Evolutionary conservation across 2,113 vertebrate genomes (phyloP).

Genomic region (Rhizomys pruinosus): DNA sequence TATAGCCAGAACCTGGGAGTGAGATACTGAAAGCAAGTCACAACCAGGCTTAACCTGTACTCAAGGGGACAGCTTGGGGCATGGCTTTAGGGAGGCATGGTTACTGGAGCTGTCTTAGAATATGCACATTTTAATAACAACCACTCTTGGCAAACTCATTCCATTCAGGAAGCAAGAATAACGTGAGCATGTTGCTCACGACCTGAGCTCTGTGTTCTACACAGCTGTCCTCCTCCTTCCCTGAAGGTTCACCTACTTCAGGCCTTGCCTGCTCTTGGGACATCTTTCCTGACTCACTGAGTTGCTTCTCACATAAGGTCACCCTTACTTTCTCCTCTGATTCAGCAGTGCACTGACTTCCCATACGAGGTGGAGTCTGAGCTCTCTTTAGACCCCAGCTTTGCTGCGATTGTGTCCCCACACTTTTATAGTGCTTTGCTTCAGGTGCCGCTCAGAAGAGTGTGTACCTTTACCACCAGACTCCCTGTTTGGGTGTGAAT

Average conservation of each 20-base stretch:
- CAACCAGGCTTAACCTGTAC: not conserved
- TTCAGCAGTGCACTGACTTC: not conserved
- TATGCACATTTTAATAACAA: not conserved
- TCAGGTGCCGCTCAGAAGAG: not conserved
- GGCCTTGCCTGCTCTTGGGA: not conserved
- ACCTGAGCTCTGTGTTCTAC: not conserved
- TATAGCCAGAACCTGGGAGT: not conserved
- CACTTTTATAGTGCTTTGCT: not conserved
- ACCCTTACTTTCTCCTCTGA: accelerated
- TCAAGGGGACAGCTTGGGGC: not conserved
- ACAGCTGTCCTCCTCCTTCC: accelerated
- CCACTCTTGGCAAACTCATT: not conserved
- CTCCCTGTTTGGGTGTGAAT: not conserved
- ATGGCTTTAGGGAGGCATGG: not conserved
- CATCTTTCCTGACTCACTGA: not conserved
- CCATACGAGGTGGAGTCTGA: no score
- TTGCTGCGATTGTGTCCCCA: not conserved
- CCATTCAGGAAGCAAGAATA: not conserved
- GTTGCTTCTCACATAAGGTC: not conserved
- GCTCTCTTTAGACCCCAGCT: not conserved
- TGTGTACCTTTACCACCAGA: not conserved
- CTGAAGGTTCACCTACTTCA: not conserved
- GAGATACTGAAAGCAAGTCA: not conserved
- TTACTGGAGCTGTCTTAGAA: not conserved
- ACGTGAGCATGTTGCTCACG: not conserved